Percentiles rank a stretch among this genome's conserved stretches.
These are phyloP conservation scores for Drosophila kokeensis DNA, from an alignment of 2,888 invertebrate genomes.

Conservation along the genomic window DNA sequence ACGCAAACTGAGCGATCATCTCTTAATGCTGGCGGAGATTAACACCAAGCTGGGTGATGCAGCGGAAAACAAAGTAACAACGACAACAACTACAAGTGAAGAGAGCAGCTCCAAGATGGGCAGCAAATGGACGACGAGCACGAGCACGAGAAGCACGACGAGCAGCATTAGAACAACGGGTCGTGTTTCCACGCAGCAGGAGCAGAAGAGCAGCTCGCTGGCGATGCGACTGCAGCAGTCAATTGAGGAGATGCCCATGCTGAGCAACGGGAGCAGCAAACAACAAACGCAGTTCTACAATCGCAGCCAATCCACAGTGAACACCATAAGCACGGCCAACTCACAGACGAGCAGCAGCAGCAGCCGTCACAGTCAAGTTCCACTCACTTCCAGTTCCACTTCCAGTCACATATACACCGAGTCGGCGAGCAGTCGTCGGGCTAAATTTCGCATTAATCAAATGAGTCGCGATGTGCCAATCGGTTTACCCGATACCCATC, in stretches of 20 bases:
- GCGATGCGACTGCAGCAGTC: slow-evolving; percentile 83
- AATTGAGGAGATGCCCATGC: slow-evolving; percentile 83
- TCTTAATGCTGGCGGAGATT: slow-evolving; percentile 90
- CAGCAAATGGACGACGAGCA: slow-evolving; percentile 52
- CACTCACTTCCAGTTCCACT: slow-evolving; percentile 32
- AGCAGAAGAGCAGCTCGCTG: slow-evolving; percentile 70
- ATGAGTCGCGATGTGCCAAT: slow-evolving; percentile 91
- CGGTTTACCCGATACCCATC: slow-evolving; percentile 87
- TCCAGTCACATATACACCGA: slow-evolving; percentile 47
- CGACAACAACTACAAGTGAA: slow-evolving; percentile 21
- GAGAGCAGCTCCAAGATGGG: slow-evolving; percentile 40
- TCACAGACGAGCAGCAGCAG: slow-evolving; percentile 33
- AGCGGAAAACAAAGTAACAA: neutral
- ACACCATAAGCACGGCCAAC: slow-evolving; percentile 58
- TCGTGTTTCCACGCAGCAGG: slow-evolving; percentile 17
- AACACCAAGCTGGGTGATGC: slow-evolving; percentile 84
- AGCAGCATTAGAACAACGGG: slow-evolving; percentile 13
- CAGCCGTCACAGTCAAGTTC: slow-evolving; percentile 39
- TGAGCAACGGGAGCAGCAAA: slow-evolving; percentile 67
- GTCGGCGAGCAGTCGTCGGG: slow-evolving; percentile 85
- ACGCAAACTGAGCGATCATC: slow-evolving; percentile 92
- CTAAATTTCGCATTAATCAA: slow-evolving; percentile 89
- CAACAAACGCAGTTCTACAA: slow-evolving; percentile 41
- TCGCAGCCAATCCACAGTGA: slow-evolving; percentile 52
- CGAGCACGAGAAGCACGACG: slow-evolving; percentile 43